Base-by-base conservation (phyloP, 23 tunicate species). In the Trididemnum nubilum region DNA sequence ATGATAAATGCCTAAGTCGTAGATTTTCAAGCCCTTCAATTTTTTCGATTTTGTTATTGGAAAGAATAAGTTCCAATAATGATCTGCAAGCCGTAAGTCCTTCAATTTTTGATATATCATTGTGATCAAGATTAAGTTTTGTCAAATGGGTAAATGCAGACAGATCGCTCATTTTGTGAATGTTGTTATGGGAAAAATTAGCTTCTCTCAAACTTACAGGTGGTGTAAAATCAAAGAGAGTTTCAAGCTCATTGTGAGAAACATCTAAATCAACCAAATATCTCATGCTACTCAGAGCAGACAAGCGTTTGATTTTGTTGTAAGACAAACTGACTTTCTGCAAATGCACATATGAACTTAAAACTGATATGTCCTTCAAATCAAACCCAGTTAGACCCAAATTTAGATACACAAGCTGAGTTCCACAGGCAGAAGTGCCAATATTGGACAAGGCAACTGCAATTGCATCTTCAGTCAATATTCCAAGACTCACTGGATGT, bases 321-420 rank as follows among this genome's bases (percentile, higher is more conserved):
- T 84, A 87, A 25, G 92, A 90, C 5, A 93, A 85, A 60, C 88
- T 64, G 37, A 93, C 73, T 58, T 93, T 87, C 71, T 93, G 98
- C 64, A 93, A 37, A 65, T 93, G 85, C 2, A 35, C 36, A 58
- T 81, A 87, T 36, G 80, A 64, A 24, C 65, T 32, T 22, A 93
- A 78, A 9, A 84, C 39, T 4, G 86, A 73, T 12, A 93, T 80
- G 51, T 83, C 88, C 35, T 84, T 71, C 7, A 93, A 25, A 25
- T 88, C 93, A 74, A 28, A 67, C 0, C 89, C 93, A 2, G 92
- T 76, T 29, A 88, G 66, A 27, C 81, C 7, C 28, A 93, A 37
- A 71, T 80, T 80, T 24, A 93, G 87, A 51, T 59, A 93, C 0
- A 93, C 89, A 26, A 64, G 84, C 57, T 70, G 78, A 18, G 82